Percentiles rank a stretch among this genome's conserved stretches.
phyloP scores from a whole-genome alignment of 2,888 invertebrate genomes.

The Trichacis sp. region DNA sequence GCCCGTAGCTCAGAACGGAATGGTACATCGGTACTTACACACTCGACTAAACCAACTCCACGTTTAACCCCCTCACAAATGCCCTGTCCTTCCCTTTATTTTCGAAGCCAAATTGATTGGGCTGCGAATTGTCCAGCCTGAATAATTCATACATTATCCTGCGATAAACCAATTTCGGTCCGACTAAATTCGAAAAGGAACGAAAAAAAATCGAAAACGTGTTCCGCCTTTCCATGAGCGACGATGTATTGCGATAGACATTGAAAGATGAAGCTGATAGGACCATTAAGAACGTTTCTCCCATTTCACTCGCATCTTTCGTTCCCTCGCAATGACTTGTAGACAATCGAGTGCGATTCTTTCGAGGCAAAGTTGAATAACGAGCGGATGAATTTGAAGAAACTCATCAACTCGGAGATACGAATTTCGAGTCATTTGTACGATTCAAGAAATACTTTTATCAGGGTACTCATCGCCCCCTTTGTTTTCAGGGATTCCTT shows the following conservation, averaged over 20 bases:
- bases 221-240: conserved; percentile 21
- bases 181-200: conserved; percentile 52
- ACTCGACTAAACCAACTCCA: conserved; percentile 30
- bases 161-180: conserved; percentile 63
- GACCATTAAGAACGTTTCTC: conserved; percentile 20
- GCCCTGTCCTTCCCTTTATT: conserved; percentile 26
- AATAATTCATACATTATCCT: conserved; percentile 66
- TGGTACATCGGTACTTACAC: conserved; percentile 13
- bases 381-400: conserved; percentile 25
- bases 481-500: not conserved
- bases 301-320: no score
- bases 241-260: not conserved
- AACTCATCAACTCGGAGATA: conserved; percentile 14
- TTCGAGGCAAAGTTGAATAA: conserved; percentile 15
- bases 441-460: not conserved
- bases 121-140: conserved; percentile 60
- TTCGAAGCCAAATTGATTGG: conserved; percentile 62
- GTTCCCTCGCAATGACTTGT: conserved; percentile 9
- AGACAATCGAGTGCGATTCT: conserved; percentile 26
- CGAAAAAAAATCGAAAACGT: conserved; percentile 28
- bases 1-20: not conserved
- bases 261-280: not conserved
- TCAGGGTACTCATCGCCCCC: not conserved
- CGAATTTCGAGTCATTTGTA: not conserved
- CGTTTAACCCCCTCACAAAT: conserved; percentile 15